A percentile compares a stretch with the other conserved stretches of the same genome.
Evolutionary conservation across 2,113 vertebrate genomes (phyloP).

Genomic region (Amphiprion percula): DNA sequence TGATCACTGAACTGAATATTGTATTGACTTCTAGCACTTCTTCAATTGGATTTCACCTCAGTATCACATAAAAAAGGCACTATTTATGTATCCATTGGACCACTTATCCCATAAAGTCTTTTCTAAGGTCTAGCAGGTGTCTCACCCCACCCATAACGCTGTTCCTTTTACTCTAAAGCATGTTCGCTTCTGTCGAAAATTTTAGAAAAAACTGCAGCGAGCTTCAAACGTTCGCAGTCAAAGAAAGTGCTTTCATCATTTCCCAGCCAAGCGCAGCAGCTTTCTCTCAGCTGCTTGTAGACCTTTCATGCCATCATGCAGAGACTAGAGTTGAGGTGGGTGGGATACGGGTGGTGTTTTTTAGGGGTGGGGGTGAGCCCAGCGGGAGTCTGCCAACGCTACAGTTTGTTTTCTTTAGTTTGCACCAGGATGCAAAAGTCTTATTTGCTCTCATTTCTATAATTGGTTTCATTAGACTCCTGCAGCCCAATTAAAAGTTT

Average conservation of each 20-base stretch:
- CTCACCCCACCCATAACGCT: background rate
- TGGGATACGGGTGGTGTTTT: conserved; percentile 9
- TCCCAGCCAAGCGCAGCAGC: conserved; percentile 29
- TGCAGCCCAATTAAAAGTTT: conserved; percentile 48
- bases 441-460: conserved; percentile 28
- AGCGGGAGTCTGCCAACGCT: background rate
- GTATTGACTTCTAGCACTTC: too few species aligned
- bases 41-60: too few species aligned
- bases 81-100: background rate
- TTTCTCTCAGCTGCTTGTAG: conserved; percentile 20
- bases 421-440: background rate
- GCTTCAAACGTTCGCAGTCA: conserved; percentile 39
- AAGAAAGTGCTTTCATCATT: conserved; percentile 50
- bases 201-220: background rate
- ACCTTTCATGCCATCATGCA: conserved; percentile 33
- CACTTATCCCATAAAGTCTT: background rate
- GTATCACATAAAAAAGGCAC: background rate
- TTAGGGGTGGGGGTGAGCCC: background rate
- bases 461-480: conserved; percentile 37
- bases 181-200: conserved; percentile 21
- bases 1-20: background rate
- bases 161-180: conserved; percentile 25
- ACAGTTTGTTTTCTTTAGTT: conserved; percentile 22
- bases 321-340: conserved; percentile 29
- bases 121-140: conserved; percentile 17